phyloP scores from a whole-genome alignment of 2,797 vertebrate genomes.

The Channa striata region DNA sequence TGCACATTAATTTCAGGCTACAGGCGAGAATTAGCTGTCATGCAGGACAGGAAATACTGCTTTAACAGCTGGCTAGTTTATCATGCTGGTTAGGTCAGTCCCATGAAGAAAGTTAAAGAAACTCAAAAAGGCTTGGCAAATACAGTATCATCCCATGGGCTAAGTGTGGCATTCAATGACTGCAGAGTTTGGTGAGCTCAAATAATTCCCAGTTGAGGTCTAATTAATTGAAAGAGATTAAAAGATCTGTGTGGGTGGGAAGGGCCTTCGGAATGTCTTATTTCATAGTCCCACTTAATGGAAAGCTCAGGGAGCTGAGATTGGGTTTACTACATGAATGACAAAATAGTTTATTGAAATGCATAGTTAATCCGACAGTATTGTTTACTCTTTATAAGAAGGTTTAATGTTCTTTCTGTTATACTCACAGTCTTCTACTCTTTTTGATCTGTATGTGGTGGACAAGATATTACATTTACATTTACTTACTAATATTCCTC shows the following conservation, averaged over 20 bases:
- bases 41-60: not conserved
- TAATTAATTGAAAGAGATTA: conserved; percentile 11
- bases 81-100: not conserved
- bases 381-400: too few species aligned
- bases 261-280: not conserved
- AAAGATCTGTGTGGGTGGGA: conserved; percentile 4
- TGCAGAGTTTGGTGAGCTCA: not conserved
- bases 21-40: not conserved
- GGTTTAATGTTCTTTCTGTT: too few species aligned
- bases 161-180: not conserved
- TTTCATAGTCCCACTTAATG: not conserved
- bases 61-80: conserved; percentile 4
- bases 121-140: not conserved
- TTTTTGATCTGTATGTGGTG: too few species aligned
- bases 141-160: not conserved
- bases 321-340: too few species aligned
- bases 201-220: not conserved
- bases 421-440: too few species aligned
- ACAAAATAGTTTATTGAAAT: too few species aligned
- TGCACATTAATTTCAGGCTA: conserved; percentile 11
- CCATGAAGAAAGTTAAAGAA: not conserved
- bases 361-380: too few species aligned
- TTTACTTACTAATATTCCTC: too few species aligned
- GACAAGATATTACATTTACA: too few species aligned
- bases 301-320: too few species aligned